Percentiles rank a stretch among this genome's conserved stretches.
Evolutionary conservation across 2,888 invertebrate genomes (phyloP).

Genomic region (Theodoxus fluviatilis): DNA sequence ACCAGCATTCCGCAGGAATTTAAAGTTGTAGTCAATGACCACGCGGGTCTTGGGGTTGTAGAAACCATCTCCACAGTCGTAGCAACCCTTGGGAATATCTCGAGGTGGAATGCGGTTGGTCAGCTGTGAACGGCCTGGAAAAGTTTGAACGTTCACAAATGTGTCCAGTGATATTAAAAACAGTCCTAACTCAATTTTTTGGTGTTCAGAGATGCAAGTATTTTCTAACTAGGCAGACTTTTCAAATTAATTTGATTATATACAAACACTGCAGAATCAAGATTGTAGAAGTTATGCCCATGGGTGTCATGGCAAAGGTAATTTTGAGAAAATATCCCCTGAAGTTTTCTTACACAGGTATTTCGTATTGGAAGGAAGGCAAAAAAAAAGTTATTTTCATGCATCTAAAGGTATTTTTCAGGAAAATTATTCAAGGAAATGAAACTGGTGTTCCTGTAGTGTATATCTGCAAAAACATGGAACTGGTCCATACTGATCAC

Average conservation of each 20-base stretch:
- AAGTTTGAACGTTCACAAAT: slow-evolving; percentile 1
- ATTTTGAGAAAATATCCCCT: too few species aligned
- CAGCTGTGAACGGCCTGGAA: slow-evolving; percentile 68
- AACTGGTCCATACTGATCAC: too few species aligned
- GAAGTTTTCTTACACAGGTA: too few species aligned
- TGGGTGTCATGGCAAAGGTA: neutral
- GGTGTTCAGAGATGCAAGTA: neutral
- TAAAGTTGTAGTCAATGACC: slow-evolving; percentile 62
- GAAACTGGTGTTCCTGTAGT: too few species aligned
- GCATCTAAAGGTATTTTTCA: too few species aligned
- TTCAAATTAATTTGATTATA: neutral
- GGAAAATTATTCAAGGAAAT: too few species aligned
- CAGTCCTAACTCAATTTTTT: neutral
- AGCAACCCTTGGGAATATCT: slow-evolving; percentile 72
- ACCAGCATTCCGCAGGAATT: slow-evolving; percentile 66
- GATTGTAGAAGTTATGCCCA: neutral
- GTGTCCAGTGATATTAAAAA: neutral
- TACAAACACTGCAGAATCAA: too few species aligned
- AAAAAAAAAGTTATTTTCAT: too few species aligned
- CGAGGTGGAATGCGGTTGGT: slow-evolving; percentile 72
- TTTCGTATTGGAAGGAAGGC: too few species aligned
- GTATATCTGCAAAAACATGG: too few species aligned
- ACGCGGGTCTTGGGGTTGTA: slow-evolving; percentile 64
- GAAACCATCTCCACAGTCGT: slow-evolving; percentile 79
- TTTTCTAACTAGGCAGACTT: neutral